Evolutionary conservation across 2,113 vertebrate genomes (phyloP).

Genomic region (Hystrix cristata): DNA sequence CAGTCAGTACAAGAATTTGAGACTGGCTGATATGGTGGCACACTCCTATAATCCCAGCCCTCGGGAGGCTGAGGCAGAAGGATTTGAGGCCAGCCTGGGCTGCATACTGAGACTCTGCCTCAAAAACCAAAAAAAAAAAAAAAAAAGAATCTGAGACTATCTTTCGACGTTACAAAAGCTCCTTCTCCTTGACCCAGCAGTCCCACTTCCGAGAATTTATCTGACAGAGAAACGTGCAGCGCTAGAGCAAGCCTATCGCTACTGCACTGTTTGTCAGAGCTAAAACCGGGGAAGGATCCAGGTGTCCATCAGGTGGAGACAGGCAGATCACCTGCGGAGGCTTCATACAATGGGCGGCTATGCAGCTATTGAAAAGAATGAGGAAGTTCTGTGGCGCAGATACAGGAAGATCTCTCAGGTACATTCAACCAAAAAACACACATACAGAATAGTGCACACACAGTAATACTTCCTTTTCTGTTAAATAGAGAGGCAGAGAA

Average conservation of each 20-base stretch:
- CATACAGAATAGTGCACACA: not conserved
- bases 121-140: no score
- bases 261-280: not conserved
- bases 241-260: not conserved
- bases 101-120: no score
- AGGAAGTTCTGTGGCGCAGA: conserved; percentile 39
- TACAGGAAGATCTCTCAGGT: conserved; percentile 21
- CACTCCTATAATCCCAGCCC: no score
- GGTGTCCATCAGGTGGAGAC: not conserved
- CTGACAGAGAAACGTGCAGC: not conserved
- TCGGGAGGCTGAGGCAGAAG: no score
- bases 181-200: not conserved
- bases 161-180: not conserved
- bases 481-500: not conserved
- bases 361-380: not conserved
- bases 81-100: no score
- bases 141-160: not conserved
- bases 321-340: not conserved
- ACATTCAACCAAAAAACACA: not conserved
- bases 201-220: not conserved
- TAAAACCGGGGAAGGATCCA: conserved; percentile 21
- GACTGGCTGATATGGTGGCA: not conserved
- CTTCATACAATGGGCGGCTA: conserved; percentile 13
- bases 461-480: not conserved
- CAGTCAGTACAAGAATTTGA: not conserved